Conservation (phyloP, 2,888 invertebrate species). For the Chloroclystis v-ata region DNA sequence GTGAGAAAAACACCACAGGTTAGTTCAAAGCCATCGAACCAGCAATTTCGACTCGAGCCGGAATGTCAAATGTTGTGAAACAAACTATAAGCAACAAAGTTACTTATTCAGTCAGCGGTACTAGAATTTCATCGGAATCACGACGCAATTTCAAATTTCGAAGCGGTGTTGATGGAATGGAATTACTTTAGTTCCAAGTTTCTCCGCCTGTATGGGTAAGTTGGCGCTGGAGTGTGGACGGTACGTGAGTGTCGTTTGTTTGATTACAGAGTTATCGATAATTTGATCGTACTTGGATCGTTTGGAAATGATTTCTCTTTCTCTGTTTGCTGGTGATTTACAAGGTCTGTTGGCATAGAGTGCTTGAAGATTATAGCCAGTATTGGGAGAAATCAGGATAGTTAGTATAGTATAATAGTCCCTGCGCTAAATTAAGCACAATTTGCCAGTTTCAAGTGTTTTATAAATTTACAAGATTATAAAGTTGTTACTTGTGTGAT, state of each 20-base stretch:
- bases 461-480: too few relatives aligned
- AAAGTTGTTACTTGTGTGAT: too few relatives aligned
- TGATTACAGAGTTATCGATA: constrained; percentile 37
- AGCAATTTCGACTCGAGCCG: constrained; percentile 55
- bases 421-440: too few relatives aligned
- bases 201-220: neutral
- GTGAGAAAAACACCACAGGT: constrained; percentile 70
- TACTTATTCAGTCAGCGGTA: neutral
- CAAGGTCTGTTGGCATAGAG: too few relatives aligned
- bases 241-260: constrained; percentile 55
- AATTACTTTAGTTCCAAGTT: neutral
- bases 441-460: too few relatives aligned
- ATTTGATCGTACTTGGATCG: constrained; percentile 8
- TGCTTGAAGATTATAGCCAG: too few relatives aligned
- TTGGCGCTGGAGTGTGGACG: neutral
- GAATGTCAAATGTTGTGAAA: constrained; percentile 73
- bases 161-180: too few relatives aligned
- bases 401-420: too few relatives aligned
- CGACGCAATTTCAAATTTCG: too few relatives aligned
- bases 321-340: neutral
- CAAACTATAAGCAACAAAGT: constrained; percentile 14
- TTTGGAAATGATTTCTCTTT: neutral
- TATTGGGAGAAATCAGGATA: neutral
- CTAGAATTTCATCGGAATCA: too few relatives aligned
- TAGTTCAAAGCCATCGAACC: constrained; percentile 57